These are phyloP conservation scores for Neodontobutis hainanensis DNA, from an alignment of 2,113 vertebrate genomes.

Conservation along the genomic window DNA sequence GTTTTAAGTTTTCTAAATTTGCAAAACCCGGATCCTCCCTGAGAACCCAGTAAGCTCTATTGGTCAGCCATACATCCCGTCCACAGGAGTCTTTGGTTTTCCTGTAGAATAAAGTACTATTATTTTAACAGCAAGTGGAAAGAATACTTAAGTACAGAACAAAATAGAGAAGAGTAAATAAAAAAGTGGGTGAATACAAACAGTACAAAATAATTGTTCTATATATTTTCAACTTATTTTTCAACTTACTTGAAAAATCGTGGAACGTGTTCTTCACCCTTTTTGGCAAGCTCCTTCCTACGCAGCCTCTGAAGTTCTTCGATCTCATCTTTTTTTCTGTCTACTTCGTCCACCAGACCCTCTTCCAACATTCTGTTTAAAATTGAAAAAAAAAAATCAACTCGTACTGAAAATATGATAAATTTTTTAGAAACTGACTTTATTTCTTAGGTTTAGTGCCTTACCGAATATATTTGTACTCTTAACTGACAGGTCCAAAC, in stretches of 20 bases:
- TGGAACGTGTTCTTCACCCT: conserved; percentile 82
- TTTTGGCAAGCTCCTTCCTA: conserved; percentile 84
- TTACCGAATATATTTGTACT: neutral
- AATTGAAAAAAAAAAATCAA: neutral
- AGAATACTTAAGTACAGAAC: neutral
- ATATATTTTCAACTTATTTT: no score
- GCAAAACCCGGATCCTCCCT: conserved; percentile 86
- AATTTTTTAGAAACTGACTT: neutral
- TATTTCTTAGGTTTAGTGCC: neutral
- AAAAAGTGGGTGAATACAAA: neutral
- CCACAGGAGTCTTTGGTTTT: conserved; percentile 81
- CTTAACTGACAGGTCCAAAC: no score
- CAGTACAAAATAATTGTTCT: no score
- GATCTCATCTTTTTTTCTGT: conserved; percentile 86
- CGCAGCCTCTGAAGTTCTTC: conserved; percentile 88
- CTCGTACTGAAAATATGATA: neutral
- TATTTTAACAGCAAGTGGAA: neutral
- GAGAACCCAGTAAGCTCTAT: conserved; percentile 88
- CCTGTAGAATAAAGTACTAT: conserved; percentile 60
- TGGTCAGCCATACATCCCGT: conserved; percentile 89
- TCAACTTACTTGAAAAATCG: conserved; percentile 88
- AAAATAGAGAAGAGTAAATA: neutral
- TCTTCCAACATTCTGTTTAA: conserved; percentile 86
- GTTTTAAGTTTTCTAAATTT: conserved; percentile 76
- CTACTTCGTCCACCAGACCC: conserved; percentile 83